Evolutionary conservation across 92 coral and sea anemone species (phyloP), one percentile per base, ranked within the genome.

Genomic region (Umimayanthus chanpuru): DNA sequence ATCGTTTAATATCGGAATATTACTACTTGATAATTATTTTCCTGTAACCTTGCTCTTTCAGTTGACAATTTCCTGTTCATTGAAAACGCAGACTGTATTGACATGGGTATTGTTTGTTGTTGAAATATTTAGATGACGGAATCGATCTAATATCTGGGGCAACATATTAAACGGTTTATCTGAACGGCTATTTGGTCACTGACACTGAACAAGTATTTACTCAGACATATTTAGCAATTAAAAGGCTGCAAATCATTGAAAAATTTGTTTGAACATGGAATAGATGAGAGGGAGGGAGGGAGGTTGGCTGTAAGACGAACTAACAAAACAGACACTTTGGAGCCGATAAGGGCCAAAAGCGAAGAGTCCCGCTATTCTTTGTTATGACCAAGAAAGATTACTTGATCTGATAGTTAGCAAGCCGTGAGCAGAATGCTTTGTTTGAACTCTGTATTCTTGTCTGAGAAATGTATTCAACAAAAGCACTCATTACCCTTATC

Each of bases 351-450:
- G 78, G 26, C 87, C 65, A 29, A 68, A 68, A 83, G 67, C 53
- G 87, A 70, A 65, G 55, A 10, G 66, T 40, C 55, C 18, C 11
- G 49, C 77, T 68, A 70, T 71, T 68, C 87, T 83, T 83, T 70
- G 61, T 70, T 72, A n/a, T 29, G 18, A 71, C 87, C 87, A 81
- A 4, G 25, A 18, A 39, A 68, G 87, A 83, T 71, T 43, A 30
- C 26, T 83, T 55, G 47, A 41, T 30, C 38, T 83, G 87, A 83
- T 83, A 83, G 87, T 41, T 18, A 47, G 25, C 74, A 6, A 67
- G 87, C 87, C 87, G 87, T 83, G 38, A 78, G 87, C 87, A 43
- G 40, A 26, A 32, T 67, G 36, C 87, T 44, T 82, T 83, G 87
- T 83, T 70, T 47, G 44, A 6, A 21, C 47, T 40, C 56, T 71